Conservation (phyloP, 2,888 invertebrate genomes). For the Drosophila phalerata region DNA sequence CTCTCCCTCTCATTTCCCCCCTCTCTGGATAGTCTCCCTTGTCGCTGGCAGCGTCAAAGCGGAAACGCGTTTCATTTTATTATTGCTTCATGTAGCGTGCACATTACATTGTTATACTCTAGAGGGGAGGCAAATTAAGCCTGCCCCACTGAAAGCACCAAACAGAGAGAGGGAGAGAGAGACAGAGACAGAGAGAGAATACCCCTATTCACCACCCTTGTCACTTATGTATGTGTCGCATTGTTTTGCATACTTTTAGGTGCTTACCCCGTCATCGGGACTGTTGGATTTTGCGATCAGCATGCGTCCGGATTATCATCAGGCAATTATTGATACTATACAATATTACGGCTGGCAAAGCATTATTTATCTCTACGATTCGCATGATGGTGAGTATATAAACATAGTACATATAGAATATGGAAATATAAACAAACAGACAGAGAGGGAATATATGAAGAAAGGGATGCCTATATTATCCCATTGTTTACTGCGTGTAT, state of each 20-base stretch:
- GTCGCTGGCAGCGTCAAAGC: slow-evolving; percentile 63
- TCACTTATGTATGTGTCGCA: slow-evolving; percentile 50
- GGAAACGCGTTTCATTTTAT: slow-evolving; percentile 80
- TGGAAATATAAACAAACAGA: not conserved
- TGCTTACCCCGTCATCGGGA: slow-evolving; percentile 94
- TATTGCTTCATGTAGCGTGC: slow-evolving; percentile 79
- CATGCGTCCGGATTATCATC: slow-evolving; percentile 98
- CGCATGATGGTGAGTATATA: slow-evolving; percentile 89
- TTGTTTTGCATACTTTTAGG: slow-evolving; percentile 86
- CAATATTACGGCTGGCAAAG: slow-evolving; percentile 94
- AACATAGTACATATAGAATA: too few species aligned
- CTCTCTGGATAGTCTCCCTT: not conserved
- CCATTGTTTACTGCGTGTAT: slow-evolving; percentile 63
- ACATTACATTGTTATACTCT: slow-evolving; percentile 72
- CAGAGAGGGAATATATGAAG: too few species aligned
- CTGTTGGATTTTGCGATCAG: slow-evolving; percentile 95
- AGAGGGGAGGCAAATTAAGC: slow-evolving; percentile 2
- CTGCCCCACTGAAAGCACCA: not conserved
- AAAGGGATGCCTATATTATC: slow-evolving; percentile 41
- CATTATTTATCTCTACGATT: slow-evolving; percentile 92
- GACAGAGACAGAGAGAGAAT: not conserved
- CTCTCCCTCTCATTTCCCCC: too few species aligned
- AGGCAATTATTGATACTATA: slow-evolving; percentile 97
- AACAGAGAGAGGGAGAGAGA: not conserved
- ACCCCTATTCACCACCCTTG: slow-evolving; percentile 28